A percentile compares a stretch with the other conserved stretches of the same genome.
These are phyloP conservation scores for Vanacampus margaritifer DNA, from an alignment of 2,113 vertebrate species.

Conservation along the genomic window DNA sequence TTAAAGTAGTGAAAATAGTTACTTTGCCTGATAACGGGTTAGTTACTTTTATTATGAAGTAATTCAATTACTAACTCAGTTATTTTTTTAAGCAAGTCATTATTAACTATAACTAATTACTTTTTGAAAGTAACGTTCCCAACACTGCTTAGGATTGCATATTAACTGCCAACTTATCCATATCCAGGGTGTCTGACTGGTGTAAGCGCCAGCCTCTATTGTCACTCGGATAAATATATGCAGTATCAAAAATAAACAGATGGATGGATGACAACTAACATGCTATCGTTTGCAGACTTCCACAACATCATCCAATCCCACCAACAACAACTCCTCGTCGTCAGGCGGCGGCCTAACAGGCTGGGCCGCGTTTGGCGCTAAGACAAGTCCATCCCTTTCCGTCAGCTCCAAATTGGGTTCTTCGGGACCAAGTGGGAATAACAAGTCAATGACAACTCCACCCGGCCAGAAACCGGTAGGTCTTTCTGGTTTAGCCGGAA, in stretches of 20 bases:
- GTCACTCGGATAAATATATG: too few species aligned
- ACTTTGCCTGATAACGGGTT: too few species aligned
- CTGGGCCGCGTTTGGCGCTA: slow-evolving; percentile 96
- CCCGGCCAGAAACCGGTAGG: slow-evolving; percentile 84
- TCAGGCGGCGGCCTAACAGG: slow-evolving; percentile 87
- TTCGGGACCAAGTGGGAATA: slow-evolving; percentile 69
- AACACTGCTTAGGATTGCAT: background rate
- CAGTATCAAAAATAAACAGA: too few species aligned
- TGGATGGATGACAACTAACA: background rate
- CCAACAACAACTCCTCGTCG: slow-evolving; percentile 77
- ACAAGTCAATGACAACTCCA: slow-evolving; percentile 77
- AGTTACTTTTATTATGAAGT: too few species aligned
- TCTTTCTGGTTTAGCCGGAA: slow-evolving; percentile 79
- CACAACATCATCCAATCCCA: slow-evolving; percentile 78
- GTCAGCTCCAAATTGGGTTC: slow-evolving; percentile 82
- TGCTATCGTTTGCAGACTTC: slow-evolving; percentile 71
- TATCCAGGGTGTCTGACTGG: too few species aligned
- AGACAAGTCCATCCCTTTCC: slow-evolving; percentile 81
- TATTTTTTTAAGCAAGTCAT: too few species aligned
- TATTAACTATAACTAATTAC: too few species aligned
- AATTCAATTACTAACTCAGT: too few species aligned
- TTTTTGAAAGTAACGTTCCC: too few species aligned
- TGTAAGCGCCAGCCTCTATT: too few species aligned
- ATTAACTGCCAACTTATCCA: background rate
- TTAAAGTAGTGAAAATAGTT: too few species aligned